These are phyloP conservation scores for Gortyna flavago DNA, from an alignment of 2,888 invertebrate genomes.

Conservation along the genomic window DNA sequence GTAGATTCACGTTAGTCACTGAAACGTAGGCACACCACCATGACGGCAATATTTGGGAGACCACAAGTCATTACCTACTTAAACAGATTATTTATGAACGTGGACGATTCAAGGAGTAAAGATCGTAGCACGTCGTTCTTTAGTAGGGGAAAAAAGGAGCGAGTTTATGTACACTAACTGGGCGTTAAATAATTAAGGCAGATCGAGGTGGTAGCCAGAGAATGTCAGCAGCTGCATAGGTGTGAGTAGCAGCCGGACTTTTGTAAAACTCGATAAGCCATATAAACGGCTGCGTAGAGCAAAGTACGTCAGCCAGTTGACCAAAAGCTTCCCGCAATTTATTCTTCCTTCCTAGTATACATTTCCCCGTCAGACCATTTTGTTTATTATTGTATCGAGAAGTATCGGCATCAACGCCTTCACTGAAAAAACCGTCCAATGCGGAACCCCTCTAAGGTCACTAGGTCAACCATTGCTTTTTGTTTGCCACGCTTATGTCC, in stretches of 20 bases:
- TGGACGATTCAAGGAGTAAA: not conserved
- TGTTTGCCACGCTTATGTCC: not conserved
- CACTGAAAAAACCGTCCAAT: not conserved
- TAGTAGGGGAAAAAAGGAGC: not conserved
- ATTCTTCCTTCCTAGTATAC: not conserved
- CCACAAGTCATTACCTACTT: not conserved
- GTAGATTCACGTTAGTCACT: not conserved
- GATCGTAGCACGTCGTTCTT: not conserved
- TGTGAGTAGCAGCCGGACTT: not conserved
- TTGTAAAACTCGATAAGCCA: not conserved
- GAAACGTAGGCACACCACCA: not conserved
- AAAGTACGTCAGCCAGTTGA: not conserved
- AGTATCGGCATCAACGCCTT: not conserved
- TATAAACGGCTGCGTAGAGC: not conserved
- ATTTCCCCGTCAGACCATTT: not conserved
- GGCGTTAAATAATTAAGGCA: not conserved
- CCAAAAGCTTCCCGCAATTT: not conserved
- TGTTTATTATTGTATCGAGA: not conserved
- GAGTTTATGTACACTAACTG: not conserved
- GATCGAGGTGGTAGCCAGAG: not conserved
- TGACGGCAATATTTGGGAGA: not conserved
- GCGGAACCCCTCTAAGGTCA: not conserved
- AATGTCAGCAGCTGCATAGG: not conserved
- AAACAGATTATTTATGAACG: not conserved
- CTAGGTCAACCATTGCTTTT: not conserved